These are phyloP conservation scores for Limanda limanda DNA, from an alignment of 2,113 vertebrate genomes.

Conservation along the genomic window DNA sequence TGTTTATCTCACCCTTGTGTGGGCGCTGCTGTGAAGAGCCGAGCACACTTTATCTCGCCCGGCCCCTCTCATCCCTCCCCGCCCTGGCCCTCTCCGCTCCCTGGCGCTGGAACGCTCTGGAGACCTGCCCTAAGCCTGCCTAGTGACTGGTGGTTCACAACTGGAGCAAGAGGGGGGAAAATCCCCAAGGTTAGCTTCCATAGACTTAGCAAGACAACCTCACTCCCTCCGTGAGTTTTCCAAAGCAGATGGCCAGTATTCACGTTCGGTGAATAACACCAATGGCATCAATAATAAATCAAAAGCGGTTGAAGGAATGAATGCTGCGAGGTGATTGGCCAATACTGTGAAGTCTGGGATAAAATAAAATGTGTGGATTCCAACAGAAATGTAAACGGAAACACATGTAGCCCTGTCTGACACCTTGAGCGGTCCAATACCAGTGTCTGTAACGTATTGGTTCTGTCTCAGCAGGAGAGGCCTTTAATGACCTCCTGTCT, in stretches of 20 bases:
- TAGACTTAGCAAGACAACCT: conserved; percentile 64
- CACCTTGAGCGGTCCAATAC: conserved; percentile 31
- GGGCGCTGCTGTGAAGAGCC: conserved; percentile 53
- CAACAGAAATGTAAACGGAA: conserved; percentile 66
- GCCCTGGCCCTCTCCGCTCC: conserved; percentile 50
- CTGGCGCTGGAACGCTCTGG: conserved; percentile 54
- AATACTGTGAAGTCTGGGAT: conserved; percentile 49
- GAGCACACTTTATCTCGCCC: conserved; percentile 71
- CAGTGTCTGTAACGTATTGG: conserved; percentile 50
- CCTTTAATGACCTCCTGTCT: conserved; percentile 33
- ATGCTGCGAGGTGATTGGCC: conserved; percentile 71
- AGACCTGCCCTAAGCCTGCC: conserved; percentile 72
- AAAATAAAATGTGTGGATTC: conserved; percentile 62
- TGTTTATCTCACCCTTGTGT: conserved; percentile 76
- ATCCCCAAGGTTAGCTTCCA: conserved; percentile 67
- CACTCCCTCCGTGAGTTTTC: conserved; percentile 57
- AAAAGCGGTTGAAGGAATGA: conserved; percentile 55
- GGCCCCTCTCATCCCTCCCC: conserved; percentile 57
- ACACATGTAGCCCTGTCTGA: conserved; percentile 70
- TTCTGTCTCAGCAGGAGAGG: conserved; percentile 49
- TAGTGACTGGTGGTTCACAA: conserved; percentile 59
- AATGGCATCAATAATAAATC: conserved; percentile 62
- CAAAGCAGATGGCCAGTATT: conserved; percentile 64
- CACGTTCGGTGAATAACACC: conserved; percentile 54
- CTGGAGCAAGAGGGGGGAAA: conserved; percentile 51